Conservation (phyloP, 2,113 vertebrate genomes). For the Lasiurus cinereus region DNA sequence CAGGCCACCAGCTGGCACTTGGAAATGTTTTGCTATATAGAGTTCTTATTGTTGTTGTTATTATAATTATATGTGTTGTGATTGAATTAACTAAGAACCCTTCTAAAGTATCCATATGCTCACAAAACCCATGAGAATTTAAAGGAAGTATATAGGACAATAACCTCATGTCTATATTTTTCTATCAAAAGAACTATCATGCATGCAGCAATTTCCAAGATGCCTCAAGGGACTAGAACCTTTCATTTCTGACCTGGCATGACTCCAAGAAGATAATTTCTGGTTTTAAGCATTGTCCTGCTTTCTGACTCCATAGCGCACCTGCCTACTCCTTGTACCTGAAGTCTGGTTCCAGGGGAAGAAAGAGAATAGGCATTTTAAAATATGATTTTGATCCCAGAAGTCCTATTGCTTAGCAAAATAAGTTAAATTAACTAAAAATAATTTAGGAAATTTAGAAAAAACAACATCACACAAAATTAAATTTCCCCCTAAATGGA, state of each 20-base stretch:
- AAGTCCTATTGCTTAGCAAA: not conserved
- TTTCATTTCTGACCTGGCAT: not conserved
- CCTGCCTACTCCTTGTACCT: not conserved
- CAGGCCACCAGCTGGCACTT: conserved; percentile 21
- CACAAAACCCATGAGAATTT: not conserved
- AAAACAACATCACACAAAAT: not conserved
- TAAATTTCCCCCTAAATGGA: not conserved
- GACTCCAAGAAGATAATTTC: not conserved
- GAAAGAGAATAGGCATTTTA: not conserved
- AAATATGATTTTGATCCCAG: not conserved
- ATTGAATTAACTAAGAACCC: conserved; percentile 29
- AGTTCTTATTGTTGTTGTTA: not conserved
- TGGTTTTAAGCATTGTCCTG: conserved; percentile 33
- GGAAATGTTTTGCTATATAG: conserved; percentile 9
- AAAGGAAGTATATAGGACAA: not conserved
- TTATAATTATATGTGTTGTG: not conserved
- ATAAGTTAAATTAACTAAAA: not conserved
- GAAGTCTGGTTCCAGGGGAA: not conserved
- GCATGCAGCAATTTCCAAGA: not conserved
- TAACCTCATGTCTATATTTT: not conserved
- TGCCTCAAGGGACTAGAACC: not conserved
- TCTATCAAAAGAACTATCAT: not conserved
- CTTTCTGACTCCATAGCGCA: not conserved
- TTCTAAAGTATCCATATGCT: not conserved
- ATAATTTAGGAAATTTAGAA: conserved; percentile 28